Evolutionary conservation across 2,888 invertebrate species (phyloP), one percentile per base, ranked within the genome.

Genomic region (Herminia tarsipennalis): DNA sequence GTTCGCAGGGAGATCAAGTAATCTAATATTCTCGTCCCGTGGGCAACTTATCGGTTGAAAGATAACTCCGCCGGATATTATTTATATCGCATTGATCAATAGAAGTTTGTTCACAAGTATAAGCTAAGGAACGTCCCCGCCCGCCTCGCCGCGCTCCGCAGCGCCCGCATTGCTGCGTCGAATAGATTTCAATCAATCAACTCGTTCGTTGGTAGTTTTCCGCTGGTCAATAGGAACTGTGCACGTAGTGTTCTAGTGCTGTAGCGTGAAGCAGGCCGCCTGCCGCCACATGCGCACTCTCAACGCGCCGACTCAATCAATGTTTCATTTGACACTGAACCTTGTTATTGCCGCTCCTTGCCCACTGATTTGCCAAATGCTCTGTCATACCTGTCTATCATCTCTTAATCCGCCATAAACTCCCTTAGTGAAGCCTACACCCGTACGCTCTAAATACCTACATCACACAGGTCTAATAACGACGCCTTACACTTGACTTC

Each of bases 1-100:
- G 45, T 22, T 56, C 56, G 36, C 45, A 51, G 55, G 43, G 36
- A 55, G 48, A 51, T 48, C 57, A 39, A 29, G 48, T 61, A 39
- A 49, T 46, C 22, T 16, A 44, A 55, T 49, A 35, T 20, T 25
- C 22, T 42, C 14, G 27, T 27, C 39, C 39, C 38, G 27, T 1
- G 42, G 44, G 34, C 35, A 30, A 43, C 13, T 28, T 41, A 38
- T 38, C 33, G 28, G 9, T 28, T 34, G 28, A 13, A 47, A 47
- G 32, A 45, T 50, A 53, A 42, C 53, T 45, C 44, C 30, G n/a
- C 22, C 34, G 5, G 30, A 21, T 50, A 47, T 38, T 47, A 37
- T 27, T 46, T 33, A 32, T 27, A 18, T 22, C 27, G 29, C 6
- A 29, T 20, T 9, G 6, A 10, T 27, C 24, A 9, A 44, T 33